Base-by-base conservation (phyloP, 1,140 invertebrate species). In the Odontomachus brunneus region DNA sequence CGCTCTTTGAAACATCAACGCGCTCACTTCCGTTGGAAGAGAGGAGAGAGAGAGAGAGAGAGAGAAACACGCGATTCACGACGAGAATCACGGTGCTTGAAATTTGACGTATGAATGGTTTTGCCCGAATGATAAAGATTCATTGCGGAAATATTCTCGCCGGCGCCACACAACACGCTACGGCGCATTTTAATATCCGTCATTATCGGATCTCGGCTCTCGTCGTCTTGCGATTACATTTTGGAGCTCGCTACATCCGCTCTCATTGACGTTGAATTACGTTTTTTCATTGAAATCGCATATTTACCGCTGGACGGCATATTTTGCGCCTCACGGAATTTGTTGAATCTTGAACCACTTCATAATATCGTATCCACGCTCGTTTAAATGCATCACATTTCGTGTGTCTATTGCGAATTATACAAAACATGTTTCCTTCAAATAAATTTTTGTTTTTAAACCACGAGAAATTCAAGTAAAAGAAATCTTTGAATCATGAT, bases 51-150 rank as follows among this genome's bases (percentile, higher is more conserved):
- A 4, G 38, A 44, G 9, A 44, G 38, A 44, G 38, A 44, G 38
- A 44, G 38, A 44, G 38, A 44, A 7, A 44, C 24, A 14, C 9
- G 22, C 53, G 49, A 63, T 29, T 71, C 26, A 48, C 19, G 33
- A 48, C 15, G 33, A 72, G 62, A 17, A 48, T 24, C n/a, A 19
- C 19, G 53, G 14, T 24, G 53, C 14, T 62, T 48, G 19, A 48
- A 33, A 14, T 71, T 53, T 48, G 73, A 19, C 29, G 51, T 44
- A 22, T 4, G 44, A 19, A 67, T 55, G 12, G 57, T 38, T 62
- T 24, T 7, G n/a, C 59, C n/a, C 15, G 80, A 33, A 71, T 55
- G 53, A 83, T n/a, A 29, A 51, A 82, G 44, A 38, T 19, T n/a
- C 12, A 15, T 38, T 9, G 38, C 2, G 38, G 22, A 49, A 73